Percentiles rank a stretch among this genome's conserved stretches.
These are phyloP conservation scores for Ara ararauna DNA, from an alignment of 2,797 vertebrate species.

Conservation along the genomic window DNA sequence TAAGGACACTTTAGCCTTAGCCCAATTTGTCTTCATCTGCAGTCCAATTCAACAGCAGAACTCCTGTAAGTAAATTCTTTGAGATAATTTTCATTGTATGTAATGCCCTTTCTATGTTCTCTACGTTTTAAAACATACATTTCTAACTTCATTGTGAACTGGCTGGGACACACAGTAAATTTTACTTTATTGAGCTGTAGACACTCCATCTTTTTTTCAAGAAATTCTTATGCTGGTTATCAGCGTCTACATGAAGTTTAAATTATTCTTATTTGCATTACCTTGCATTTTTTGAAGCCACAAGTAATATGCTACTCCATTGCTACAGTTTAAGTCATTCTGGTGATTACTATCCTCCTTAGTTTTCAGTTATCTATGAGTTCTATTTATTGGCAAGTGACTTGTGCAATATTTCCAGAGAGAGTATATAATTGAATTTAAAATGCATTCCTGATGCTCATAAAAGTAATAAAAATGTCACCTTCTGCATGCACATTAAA, in stretches of 20 bases:
- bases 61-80: background rate
- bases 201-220: background rate
- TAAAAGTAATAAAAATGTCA: constrained; percentile 61
- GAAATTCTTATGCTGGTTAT: background rate
- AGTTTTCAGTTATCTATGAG: background rate
- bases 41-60: background rate
- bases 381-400: constrained; percentile 18
- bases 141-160: background rate
- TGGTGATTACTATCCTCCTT: background rate
- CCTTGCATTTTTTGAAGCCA: background rate
- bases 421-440: constrained; percentile 47
- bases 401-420: constrained; percentile 25
- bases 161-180: background rate
- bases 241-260: background rate
- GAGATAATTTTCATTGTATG: background rate
- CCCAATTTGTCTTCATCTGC: background rate
- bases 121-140: background rate
- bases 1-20: background rate
- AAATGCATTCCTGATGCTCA: constrained; percentile 26
- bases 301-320: background rate
- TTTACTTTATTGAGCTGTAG: background rate
- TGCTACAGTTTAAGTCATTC: background rate
- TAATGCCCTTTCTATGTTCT: background rate
- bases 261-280: background rate
- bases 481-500: constrained; percentile 50